Conservation (phyloP, 2,888 invertebrate genomes). For the Drosophila testacea region DNA sequence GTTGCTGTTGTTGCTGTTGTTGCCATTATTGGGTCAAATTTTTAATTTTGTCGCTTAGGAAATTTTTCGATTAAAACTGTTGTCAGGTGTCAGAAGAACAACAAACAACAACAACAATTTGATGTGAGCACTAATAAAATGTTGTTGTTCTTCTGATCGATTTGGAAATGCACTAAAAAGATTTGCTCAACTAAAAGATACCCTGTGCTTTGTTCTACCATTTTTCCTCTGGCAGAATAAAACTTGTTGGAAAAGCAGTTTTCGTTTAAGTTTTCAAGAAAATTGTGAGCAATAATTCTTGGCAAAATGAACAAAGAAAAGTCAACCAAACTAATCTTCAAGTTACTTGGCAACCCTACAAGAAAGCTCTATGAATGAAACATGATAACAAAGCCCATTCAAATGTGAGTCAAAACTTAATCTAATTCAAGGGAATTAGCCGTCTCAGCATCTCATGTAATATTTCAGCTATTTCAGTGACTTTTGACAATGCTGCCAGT, state of each 20-base stretch:
- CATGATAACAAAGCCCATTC: constrained; percentile 1
- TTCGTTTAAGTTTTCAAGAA: too few relatives aligned
- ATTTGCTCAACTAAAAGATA: too few relatives aligned
- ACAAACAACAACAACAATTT: neutral
- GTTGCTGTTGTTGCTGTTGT: too few relatives aligned
- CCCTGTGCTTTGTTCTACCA: too few relatives aligned
- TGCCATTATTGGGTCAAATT: constrained; percentile 24
- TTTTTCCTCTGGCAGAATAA: too few relatives aligned
- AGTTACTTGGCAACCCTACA: constrained; percentile 23
- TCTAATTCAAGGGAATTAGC: constrained; percentile 23
- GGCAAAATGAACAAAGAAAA: neutral
- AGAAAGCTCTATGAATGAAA: constrained; percentile 1
- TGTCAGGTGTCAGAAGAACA: constrained; percentile 9
- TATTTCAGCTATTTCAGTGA: constrained; percentile 11
- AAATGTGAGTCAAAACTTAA: constrained; percentile 20
- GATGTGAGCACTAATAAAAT: too few relatives aligned
- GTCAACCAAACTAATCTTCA: neutral
- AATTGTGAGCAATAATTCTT: too few relatives aligned
- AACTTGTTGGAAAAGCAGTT: too few relatives aligned
- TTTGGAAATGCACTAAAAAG: too few relatives aligned
- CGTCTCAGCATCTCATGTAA: constrained; percentile 4
- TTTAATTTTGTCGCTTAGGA: constrained; percentile 51
- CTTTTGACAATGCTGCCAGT: constrained; percentile 15
- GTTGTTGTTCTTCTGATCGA: too few relatives aligned
- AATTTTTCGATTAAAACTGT: constrained; percentile 59